Percentiles rank a stretch among this genome's conserved stretches.
Conservation (phyloP, 2,888 invertebrate genomes). For the Merodon equestris region DNA sequence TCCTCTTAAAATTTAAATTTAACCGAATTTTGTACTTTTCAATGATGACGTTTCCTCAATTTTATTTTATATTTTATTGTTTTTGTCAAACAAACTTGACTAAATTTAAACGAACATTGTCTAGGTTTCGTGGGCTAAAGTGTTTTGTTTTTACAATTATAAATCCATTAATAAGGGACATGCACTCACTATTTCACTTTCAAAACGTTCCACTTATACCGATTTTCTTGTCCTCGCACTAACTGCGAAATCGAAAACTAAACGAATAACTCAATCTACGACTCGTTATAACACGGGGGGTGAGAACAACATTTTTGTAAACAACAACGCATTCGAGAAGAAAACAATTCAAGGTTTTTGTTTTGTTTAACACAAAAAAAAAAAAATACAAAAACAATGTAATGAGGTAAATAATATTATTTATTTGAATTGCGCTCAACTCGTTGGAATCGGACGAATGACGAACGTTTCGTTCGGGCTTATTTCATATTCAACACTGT, state of each 20-base stretch:
- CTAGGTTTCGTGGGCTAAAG: too few species aligned
- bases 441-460: conserved; percentile 19
- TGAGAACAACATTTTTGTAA: too few species aligned
- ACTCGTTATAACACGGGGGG: too few species aligned
- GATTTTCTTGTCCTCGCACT: neutral
- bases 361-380: conserved; percentile 35
- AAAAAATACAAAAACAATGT: too few species aligned
- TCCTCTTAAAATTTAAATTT: too few species aligned
- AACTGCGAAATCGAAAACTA: too few species aligned
- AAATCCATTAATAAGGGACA: neutral
- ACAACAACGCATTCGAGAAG: neutral
- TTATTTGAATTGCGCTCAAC: conserved; percentile 50
- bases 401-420: too few species aligned
- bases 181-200: conserved; percentile 14
- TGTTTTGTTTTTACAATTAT: conserved; percentile 7
- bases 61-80: too few species aligned
- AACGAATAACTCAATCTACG: too few species aligned
- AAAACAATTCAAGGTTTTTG: conserved; percentile 57
- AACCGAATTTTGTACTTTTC: conserved; percentile 19
- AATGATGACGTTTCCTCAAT: too few species aligned
- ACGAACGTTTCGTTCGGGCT: conserved; percentile 32
- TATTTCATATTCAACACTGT: conserved; percentile 56
- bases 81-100: too few species aligned
- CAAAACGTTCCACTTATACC: conserved; percentile 28
- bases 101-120: too few species aligned